Conservation (phyloP, 2,888 invertebrate genomes). For the Prenolepis imparis region DNA sequence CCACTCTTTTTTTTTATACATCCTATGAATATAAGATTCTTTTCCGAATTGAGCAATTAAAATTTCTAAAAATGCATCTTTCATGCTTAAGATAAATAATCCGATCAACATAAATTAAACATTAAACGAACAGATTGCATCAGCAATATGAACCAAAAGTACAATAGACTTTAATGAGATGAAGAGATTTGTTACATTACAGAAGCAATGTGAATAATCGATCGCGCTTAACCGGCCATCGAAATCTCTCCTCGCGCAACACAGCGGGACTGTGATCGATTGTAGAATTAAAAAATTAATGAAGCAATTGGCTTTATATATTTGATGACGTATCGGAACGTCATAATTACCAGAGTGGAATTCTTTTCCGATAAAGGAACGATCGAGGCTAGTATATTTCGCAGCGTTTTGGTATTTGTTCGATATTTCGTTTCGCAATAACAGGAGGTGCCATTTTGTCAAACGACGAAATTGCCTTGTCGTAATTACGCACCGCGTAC, state of each 20-base stretch:
- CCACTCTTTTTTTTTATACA: background rate
- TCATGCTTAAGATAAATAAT: background rate
- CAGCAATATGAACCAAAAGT: background rate
- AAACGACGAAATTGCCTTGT: constrained; percentile 46
- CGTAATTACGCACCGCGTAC: constrained; percentile 38
- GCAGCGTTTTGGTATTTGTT: constrained; percentile 1
- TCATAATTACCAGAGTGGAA: constrained; percentile 17
- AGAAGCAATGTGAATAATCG: constrained; percentile 24
- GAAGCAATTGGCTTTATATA: constrained; percentile 26
- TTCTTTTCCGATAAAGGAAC: background rate
- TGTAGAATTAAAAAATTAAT: constrained; percentile 44
- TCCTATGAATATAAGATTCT: background rate
- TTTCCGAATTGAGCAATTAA: background rate
- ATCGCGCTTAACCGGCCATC: constrained; percentile 22
- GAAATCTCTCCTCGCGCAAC: constrained; percentile 21
- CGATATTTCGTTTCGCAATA: constrained; percentile 50
- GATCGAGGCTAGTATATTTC: constrained; percentile 24
- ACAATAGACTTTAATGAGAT: background rate
- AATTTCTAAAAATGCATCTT: background rate
- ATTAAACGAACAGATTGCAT: background rate
- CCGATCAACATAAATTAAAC: background rate
- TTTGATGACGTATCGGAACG: background rate
- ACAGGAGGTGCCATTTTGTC: constrained; percentile 33
- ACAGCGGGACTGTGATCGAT: constrained; percentile 13
- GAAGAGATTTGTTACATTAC: constrained; percentile 8